phyloP scores from a whole-genome alignment of 2,113 vertebrate genomes.

The Paratilapia polleni region DNA sequence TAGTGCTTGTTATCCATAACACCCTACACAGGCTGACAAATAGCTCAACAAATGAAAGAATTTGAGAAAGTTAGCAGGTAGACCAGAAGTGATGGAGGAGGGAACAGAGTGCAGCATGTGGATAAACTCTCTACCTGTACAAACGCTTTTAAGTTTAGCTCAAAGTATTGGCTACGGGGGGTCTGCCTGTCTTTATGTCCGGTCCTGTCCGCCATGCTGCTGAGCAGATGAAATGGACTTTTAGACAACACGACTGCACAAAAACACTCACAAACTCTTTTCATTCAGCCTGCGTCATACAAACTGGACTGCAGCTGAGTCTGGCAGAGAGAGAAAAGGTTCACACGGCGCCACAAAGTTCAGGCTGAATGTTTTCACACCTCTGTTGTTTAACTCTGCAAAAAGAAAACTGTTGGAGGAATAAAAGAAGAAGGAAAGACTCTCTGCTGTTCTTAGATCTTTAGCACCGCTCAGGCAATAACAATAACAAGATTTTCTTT shows the following conservation, averaged over 20 bases:
- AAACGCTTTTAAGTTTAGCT: constrained; percentile 15
- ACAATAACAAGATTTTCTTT: neutral
- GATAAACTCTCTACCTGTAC: neutral
- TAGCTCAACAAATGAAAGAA: neutral
- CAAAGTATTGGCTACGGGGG: neutral
- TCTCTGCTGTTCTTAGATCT: neutral
- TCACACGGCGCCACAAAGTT: constrained; percentile 15
- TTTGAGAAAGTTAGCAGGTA: neutral
- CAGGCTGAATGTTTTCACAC: neutral
- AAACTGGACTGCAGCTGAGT: constrained; percentile 15
- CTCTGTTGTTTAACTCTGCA: neutral
- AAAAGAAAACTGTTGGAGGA: neutral
- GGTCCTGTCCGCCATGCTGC: neutral
- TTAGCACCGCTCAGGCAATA: neutral
- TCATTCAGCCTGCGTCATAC: neutral
- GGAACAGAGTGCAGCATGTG: neutral
- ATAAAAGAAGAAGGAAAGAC: neutral
- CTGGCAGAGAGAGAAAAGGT: neutral
- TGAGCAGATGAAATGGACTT: constrained; percentile 5
- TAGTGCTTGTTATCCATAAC: neutral
- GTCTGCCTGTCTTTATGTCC: neutral
- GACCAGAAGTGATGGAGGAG: neutral
- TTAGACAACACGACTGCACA: neutral
- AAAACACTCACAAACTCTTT: neutral
- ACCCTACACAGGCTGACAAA: neutral